phyloP scores from a whole-genome alignment of 2,797 vertebrate species.

The Furcifer pardalis region DNA sequence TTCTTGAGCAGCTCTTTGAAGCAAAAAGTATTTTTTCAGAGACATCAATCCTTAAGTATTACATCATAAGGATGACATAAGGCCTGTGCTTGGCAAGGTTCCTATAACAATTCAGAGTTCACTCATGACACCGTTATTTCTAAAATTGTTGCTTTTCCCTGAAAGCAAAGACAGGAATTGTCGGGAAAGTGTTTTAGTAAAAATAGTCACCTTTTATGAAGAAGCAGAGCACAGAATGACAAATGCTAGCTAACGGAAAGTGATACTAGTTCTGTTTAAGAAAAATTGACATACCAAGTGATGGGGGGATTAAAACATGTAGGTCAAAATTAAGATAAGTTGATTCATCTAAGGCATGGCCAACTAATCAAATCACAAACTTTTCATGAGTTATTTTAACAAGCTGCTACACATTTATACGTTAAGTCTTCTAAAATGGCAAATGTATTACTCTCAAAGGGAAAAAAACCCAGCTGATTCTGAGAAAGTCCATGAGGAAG shows the following conservation, averaged over 20 bases:
- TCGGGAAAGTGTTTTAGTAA: neutral
- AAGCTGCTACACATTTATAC: neutral
- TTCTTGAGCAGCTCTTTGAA: conserved; percentile 14
- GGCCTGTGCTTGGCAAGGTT: conserved; percentile 29
- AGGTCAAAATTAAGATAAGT: neutral
- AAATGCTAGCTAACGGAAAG: neutral
- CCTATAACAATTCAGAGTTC: neutral
- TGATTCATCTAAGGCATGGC: neutral
- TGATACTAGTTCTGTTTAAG: neutral
- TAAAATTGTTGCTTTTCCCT: neutral
- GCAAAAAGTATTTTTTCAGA: conserved; percentile 28
- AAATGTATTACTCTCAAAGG: neutral
- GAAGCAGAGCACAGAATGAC: neutral
- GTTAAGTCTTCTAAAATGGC: neutral
- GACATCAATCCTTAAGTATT: conserved; percentile 6
- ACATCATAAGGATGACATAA: conserved; percentile 1
- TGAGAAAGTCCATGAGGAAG: too few relatives aligned
- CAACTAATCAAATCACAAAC: neutral
- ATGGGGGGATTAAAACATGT: neutral
- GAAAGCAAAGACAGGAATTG: neutral
- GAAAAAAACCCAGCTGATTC: neutral
- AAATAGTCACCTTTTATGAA: neutral
- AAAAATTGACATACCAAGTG: neutral
- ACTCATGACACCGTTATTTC: neutral
- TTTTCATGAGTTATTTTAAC: too few relatives aligned